A percentile compares a stretch with the other conserved stretches of the same genome.
phyloP scores from a whole-genome alignment of 2,888 invertebrate genomes.

The Rhogogaster chlorosoma region DNA sequence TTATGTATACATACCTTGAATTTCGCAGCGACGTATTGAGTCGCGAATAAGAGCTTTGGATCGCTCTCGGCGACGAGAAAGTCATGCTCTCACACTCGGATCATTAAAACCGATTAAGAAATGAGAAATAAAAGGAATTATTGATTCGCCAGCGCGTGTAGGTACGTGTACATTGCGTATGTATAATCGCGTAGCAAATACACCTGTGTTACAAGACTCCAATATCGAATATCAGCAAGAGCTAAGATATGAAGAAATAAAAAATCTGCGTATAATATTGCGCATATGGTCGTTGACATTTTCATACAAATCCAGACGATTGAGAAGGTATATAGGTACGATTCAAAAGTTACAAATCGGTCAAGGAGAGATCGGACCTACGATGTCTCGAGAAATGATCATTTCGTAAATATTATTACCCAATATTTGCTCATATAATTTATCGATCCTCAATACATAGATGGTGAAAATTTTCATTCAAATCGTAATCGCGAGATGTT shows the following conservation, averaged over 20 bases:
- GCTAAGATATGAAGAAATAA: neutral
- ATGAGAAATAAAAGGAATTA: neutral
- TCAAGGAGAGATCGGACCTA: slow-evolving; percentile 31
- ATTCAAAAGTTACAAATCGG: neutral
- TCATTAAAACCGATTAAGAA: slow-evolving; percentile 3
- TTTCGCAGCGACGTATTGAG: neutral
- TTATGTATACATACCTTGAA: neutral
- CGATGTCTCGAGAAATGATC: neutral
- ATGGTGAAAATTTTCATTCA: neutral
- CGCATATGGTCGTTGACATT: neutral
- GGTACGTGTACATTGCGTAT: too few species aligned
- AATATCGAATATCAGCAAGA: neutral
- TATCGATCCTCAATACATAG: neutral
- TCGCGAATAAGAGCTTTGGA: neutral
- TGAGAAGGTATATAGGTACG: neutral
- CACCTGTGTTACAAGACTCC: neutral
- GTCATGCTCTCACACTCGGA: slow-evolving; percentile 5
- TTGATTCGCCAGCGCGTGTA: neutral
- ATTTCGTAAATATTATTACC: slow-evolving; percentile 16
- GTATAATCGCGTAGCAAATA: neutral
- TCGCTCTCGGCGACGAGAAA: slow-evolving; percentile 1
- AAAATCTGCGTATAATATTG: slow-evolving; percentile 3
- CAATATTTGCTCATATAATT: neutral
- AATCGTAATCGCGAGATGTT: neutral
- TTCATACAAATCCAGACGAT: slow-evolving; percentile 3